A percentile compares a stretch with the other conserved stretches of the same genome.
Evolutionary conservation across 2,797 vertebrate genomes (phyloP).

Genomic region (Caiman crocodilus): DNA sequence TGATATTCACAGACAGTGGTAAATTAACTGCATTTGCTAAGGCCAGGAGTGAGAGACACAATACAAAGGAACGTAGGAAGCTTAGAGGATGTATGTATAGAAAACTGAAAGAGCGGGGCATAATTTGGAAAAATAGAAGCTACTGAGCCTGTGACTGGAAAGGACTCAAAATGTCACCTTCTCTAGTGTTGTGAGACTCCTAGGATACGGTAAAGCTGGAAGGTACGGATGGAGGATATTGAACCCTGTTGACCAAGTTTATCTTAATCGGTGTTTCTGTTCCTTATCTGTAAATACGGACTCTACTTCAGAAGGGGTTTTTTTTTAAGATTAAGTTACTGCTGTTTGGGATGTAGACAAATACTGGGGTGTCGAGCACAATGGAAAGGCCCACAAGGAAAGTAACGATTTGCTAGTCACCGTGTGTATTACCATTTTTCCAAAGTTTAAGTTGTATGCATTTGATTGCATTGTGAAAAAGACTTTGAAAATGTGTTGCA

Average conservation of each 20-base stretch:
- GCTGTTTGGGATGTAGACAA: not conserved
- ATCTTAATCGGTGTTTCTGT: not conserved
- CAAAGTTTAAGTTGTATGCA: not conserved
- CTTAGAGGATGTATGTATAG: not conserved
- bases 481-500: not conserved
- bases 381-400: rapidly evolving
- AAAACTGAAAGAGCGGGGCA: not conserved
- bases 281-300: not conserved
- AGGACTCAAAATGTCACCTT: not conserved
- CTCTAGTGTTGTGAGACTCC: rapidly evolving
- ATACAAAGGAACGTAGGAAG: not conserved
- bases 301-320: not conserved
- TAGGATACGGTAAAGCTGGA: not conserved
- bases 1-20: conserved; percentile 31
- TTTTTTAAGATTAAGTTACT: not conserved
- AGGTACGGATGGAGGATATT: not conserved
- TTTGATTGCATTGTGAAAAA: rapidly evolving
- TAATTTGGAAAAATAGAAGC: not conserved
- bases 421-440: not conserved
- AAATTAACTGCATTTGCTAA: conserved; percentile 55
- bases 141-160: not conserved
- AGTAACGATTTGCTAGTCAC: not conserved
- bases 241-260: rapidly evolving
- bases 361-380: not conserved
- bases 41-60: not conserved